Evolutionary conservation across 2,113 vertebrate genomes (phyloP), one percentile per base, ranked within the genome.

Genomic region (Crotalus tigris): DNA sequence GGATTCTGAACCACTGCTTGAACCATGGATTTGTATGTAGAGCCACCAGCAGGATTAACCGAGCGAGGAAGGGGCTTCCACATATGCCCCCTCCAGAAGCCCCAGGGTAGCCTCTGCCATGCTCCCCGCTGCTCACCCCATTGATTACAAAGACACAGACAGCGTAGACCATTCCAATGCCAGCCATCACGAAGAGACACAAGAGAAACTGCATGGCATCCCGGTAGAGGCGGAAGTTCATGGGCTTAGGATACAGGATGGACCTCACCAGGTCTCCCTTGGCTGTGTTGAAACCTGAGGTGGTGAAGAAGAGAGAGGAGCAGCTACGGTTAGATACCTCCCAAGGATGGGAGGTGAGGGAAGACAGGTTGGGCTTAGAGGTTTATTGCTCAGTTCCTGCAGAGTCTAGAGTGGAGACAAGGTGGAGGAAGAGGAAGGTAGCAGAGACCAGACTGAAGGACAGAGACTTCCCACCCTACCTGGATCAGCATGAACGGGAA

Each of bases 251-350:
- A 90, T 98, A 98, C 61, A 98, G 97, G 91, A 98, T 98, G 91
- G 98, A 98, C 89, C 98, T 97, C 93, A 98, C 98, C 0, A 98
- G 97, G 92, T 98, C 98, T 3, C 98, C 98, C 85, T 98, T 98
- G 23, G 98, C 97, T 64, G 98, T 98, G 95, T 96, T 98, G 96
- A 98, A 98, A 46, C 98, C 98, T 98, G 90, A 55, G 95, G 91
- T 26, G 75, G 89, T 7, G 96, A 95, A 94, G 15, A 91, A 19
- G 39, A 21, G 23, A 21, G 15, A 26, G 17, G 3, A 57, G 33
- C 17, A 33, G 15, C 8, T 13, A 29, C 1, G 0, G 4, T 46
- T 2, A 29, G 55, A 12, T 15, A 1, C 17, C 23, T 17, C 19
- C 54, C 0, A 12, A 24, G 51, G 46, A 2, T 1, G 53, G n/a